Base-by-base conservation (phyloP, 2,888 invertebrate genomes). In the Cantharis rustica region DNA sequence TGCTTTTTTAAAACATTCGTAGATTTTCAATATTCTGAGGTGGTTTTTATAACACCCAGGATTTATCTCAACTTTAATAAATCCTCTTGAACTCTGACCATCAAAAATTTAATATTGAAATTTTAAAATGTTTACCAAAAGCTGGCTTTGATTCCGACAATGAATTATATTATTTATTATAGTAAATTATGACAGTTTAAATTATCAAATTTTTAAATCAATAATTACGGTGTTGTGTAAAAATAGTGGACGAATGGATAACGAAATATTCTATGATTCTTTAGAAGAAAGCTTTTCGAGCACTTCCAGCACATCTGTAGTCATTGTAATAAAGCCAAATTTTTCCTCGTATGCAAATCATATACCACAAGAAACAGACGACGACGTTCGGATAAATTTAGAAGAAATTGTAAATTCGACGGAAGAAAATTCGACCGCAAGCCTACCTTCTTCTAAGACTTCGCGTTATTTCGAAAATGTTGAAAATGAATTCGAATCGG, bases 261-360 rank as follows among this genome's bases (percentile, higher is more conserved):
- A 77, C 23, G 82, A 82, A 61, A 75, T 72, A 15, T 71, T 80
- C 15, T 82, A 82, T 73, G 82, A 82, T 78, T 82, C 82, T 7
- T 69, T 82, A 20, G 81, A 82, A 16, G 81, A 81, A 31, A 79
- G 79, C 16, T 71, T 76, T 47, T 76, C 73, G 15, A 75, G 71
- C 69, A 26, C 73, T 23, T 75, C 73, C 13, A 72, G 61, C 26
- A 69, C 70, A 9, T 74, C 71, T 1, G 23, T 68, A 5, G 16
- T 16, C 11, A 17, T 11, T 16, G 27, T 17, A 72, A 64, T 26
- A 16, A 10, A 71, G 1, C 66, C 61, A 47, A 47, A 47, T 47
- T 47, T 47, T 47, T 47, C 47, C 1, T n/a, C 47, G 7, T 47
- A 47, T n/a, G n/a, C n/a, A 47, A 47, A 47, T 9, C 47, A 47